Evolutionary conservation across 2,888 invertebrate species (phyloP), one percentile per base, ranked within the genome.

Genomic region (Mamestra brassicae): DNA sequence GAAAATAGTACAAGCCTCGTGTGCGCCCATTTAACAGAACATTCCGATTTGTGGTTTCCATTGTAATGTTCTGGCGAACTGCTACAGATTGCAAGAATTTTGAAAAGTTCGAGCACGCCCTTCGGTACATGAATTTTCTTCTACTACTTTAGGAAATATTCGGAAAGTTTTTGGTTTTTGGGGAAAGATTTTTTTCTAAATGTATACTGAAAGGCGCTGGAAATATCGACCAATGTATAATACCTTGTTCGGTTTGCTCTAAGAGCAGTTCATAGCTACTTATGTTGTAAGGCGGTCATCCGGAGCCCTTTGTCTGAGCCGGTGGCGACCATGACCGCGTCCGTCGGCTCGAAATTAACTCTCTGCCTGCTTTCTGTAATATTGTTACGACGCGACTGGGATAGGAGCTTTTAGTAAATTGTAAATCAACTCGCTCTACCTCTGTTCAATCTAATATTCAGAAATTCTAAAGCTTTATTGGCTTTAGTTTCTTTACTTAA

Each of bases 11-110:
- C 84, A 73, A 83, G 68, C 70, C 76, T 76, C 86, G 86, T 88
- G 85, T 83, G 87, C 80, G 85, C 83, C 89, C 90, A 91, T 92
- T 92, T 91, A 91, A 89, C 89, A 88, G 81, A 80, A 83, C 81
- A 74, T 74, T 74, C 66, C 47, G 69, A 75, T 74, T 80, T 80
- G 81, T 72, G 75, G 68, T 80, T 79, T 71, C 71, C 71, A 66
- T 74, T 73, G 55, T 71, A 68, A 82, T 82, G 63, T 54, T 65
- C 62, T 66, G 45, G 71, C 54, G 7, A 45, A 72, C 36, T 65
- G 57, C 55, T 71, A 61, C 82, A 65, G 57, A 52, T 66, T 58
- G 26, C 52, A n/a, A 42, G 45, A 63, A 38, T 54, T 54, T 52
- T 54, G 10, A 36, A 57, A 50, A 55, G 34, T 17, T 45, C 15